Base-by-base conservation (phyloP, 2,888 invertebrate genomes). In the Carpatolechia fugitivella region DNA sequence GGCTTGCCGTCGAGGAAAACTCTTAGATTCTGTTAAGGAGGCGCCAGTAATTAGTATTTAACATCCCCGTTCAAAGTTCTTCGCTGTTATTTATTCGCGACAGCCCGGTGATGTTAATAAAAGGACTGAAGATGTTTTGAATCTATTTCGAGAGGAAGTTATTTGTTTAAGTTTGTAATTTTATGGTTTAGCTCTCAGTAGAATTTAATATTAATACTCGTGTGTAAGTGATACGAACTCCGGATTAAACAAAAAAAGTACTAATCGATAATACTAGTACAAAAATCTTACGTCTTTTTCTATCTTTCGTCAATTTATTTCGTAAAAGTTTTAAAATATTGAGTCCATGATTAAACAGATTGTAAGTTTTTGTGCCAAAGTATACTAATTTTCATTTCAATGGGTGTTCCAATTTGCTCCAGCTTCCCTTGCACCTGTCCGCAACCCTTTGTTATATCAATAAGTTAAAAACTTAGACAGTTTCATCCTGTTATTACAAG, bases 41-140 rank as follows among this genome's bases (percentile, higher is more conserved):
- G 56, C 60, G 67, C 60, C 57, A 55, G 64, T 72, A 68, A 68
- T 70, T 68, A 69, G 66, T 64, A 63, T 65, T 63, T 60, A 66
- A 59, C 63, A 57, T 59, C 56, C 52, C 49, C 58, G 56, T 64
- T 68, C 61, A 63, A 72, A 65, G 63, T 70, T 69, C 20, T 69
- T 56, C 49, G 41, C 55, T 50, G 56, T 61, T 65, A 67, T 65
- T 69, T 61, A 65, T 62, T 67, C 61, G 60, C 55, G 57, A 60
- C 60, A 61, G 54, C 52, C 57, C 58, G 62, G 57, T 60, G 57
- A 58, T 54, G 60, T 55, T 30, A 47, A 30, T 47, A 47, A 44
- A 46, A 47, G 47, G 30, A 18, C 30, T 29, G 8, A 8, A 13
- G 30, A 30, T 47, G 30, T 30, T 47, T 31, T 30, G 47, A n/a